These are phyloP conservation scores for Helicoverpa assulta DNA, from an alignment of 2,888 invertebrate genomes.

Conservation along the genomic window DNA sequence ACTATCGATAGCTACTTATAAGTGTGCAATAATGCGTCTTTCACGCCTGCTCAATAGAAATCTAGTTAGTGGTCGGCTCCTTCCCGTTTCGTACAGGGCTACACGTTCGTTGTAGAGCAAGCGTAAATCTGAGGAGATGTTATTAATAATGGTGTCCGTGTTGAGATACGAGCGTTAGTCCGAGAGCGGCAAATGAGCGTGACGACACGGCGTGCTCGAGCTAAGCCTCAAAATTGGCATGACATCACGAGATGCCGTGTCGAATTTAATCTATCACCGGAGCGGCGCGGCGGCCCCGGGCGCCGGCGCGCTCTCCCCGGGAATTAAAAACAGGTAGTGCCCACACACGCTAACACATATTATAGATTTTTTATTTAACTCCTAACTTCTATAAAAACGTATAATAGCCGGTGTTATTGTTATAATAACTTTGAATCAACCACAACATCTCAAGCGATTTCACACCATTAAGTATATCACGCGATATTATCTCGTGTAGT, in stretches of 20 bases:
- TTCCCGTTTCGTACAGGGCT: conserved; percentile 43
- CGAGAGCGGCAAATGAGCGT: conserved; percentile 80
- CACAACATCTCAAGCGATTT: conserved; percentile 65
- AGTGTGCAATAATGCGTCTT: conserved; percentile 77
- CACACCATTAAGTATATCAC: conserved; percentile 68
- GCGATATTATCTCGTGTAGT: conserved; percentile 58
- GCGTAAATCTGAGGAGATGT: conserved; percentile 65
- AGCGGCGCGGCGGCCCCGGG: conserved; percentile 75
- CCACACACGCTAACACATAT: conserved; percentile 79
- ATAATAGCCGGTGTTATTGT: conserved; percentile 73
- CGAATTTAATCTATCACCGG: conserved; percentile 90
- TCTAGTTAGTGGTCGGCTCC: conserved; percentile 64
- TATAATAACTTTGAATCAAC: conserved; percentile 72
- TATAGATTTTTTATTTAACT: conserved; percentile 67
- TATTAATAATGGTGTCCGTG: conserved; percentile 74
- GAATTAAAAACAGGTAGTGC: conserved; percentile 84
- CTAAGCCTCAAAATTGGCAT: conserved; percentile 85
- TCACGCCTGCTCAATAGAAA: conserved; percentile 79
- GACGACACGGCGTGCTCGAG: conserved; percentile 79
- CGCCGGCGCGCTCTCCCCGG: conserved; percentile 76
- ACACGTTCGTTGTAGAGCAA: conserved; percentile 40
- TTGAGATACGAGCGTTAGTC: conserved; percentile 70
- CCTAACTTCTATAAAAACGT: conserved; percentile 74
- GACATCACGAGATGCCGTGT: conserved; percentile 89
- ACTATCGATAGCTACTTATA: conserved; percentile 72